phyloP scores from a whole-genome alignment of 2,888 invertebrate genomes.

The Drosophila helvetica region DNA sequence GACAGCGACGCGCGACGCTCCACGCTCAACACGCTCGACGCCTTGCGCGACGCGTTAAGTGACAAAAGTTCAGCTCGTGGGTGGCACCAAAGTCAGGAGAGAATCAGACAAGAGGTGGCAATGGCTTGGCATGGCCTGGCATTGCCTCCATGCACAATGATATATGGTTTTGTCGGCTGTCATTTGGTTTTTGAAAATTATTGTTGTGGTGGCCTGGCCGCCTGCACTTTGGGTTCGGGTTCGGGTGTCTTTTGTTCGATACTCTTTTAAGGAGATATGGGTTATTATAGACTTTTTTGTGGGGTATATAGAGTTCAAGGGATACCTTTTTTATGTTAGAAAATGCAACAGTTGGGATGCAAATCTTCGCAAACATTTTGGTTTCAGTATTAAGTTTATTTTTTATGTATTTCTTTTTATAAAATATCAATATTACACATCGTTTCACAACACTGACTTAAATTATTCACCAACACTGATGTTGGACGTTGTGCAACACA shows the following conservation, averaged over 20 bases:
- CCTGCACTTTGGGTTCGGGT: conserved; percentile 41
- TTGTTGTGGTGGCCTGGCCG: conserved; percentile 60
- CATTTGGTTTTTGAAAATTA: conserved; percentile 76
- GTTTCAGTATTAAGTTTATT: too few relatives aligned
- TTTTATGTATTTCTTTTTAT: too few relatives aligned
- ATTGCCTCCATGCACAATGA: conserved; percentile 64
- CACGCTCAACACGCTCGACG: conserved; percentile 77
- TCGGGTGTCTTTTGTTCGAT: conserved; percentile 41
- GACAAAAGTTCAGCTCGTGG: conserved; percentile 80
- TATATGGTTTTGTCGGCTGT: conserved; percentile 83
- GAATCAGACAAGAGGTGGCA: conserved; percentile 65
- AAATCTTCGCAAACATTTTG: too few relatives aligned
- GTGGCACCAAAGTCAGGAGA: conserved; percentile 54
- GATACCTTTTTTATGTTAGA: too few relatives aligned
- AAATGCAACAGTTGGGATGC: too few relatives aligned
- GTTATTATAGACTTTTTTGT: neutral
- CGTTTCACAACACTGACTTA: too few relatives aligned
- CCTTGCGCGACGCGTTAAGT: conserved; percentile 47
- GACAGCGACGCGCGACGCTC: conserved; percentile 72
- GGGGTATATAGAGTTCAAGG: neutral
- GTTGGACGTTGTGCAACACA: neutral
- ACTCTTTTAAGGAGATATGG: conserved; percentile 7
- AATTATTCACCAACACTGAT: neutral
- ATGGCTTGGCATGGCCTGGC: conserved; percentile 35
- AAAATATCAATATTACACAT: too few relatives aligned